Base-by-base conservation (phyloP, 2,888 invertebrate species). In the Volucella zonaria region DNA sequence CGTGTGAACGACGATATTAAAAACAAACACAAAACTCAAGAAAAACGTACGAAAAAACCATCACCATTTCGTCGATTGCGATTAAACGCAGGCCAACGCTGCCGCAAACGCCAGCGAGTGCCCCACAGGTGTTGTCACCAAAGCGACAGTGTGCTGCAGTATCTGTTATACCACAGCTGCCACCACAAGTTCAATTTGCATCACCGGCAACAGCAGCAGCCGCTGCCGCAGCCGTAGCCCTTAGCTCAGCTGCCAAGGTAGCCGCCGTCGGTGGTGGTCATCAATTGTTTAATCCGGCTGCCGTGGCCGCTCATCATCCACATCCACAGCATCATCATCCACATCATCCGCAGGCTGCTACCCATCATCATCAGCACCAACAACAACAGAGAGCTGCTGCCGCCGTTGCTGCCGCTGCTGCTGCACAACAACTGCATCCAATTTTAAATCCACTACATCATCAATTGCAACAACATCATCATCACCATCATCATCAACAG, bases 1-100 rank as follows among this genome's bases (percentile, higher is more conserved):
- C 62, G 47, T 49, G 31, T 14, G 15, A 31, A 42, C 47, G 54
- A 51, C 6, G 15, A 49, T 43, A 31, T 6, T 31, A 31, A 31
- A 31, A 31, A 6, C 31, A 31, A 31, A 31, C 31, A 31, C 23
- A 73, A 14, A 85, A 85, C 85, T 85, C 81, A 67, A 61, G 68
- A 77, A 81, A 73, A 73, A 73, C 85, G 89, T 90, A 89, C 87
- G 90, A 90, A 92, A 92, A 92, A 92, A 89, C 92, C 91, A 91
- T 92, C 92, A 92, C 92, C 92, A 92, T 92, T 92, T 92, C 92
- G 92, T 92, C 92, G 91, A 92, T 92, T 91, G 92, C 92, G 92
- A 92, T 92, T 90, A 92, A 92, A 91, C 92, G 92, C 90, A 92
- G 92, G 92, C 92, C 92, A 90, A 92, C 92, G 92, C 92, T 92